Conservation (phyloP, 2,113 vertebrate species). For the Uropsilus gracilis region DNA sequence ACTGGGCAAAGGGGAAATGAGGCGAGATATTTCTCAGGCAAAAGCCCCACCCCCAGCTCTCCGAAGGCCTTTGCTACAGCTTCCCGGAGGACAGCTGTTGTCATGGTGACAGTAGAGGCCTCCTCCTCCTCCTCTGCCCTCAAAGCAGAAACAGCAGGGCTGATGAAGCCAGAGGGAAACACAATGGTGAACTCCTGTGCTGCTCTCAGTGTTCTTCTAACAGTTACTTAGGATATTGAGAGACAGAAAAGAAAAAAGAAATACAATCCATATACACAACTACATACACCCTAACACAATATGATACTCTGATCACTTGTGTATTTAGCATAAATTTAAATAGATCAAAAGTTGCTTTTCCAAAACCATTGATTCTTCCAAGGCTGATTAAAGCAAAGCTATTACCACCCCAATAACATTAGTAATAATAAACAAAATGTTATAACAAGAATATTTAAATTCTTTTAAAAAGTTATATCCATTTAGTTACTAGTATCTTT, state of each 20-base stretch:
- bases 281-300: background rate
- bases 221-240: background rate
- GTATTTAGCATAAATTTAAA: constrained; percentile 45
- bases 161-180: constrained; percentile 52
- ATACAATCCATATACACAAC: background rate
- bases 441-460: background rate
- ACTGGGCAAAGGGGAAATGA: background rate
- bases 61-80: constrained; percentile 68
- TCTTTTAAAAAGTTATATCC: background rate
- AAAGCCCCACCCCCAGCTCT: constrained; percentile 37
- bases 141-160: constrained; percentile 65
- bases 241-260: background rate
- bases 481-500: background rate
- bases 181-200: constrained; percentile 61
- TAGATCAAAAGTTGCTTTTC: constrained; percentile 23
- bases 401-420: background rate
- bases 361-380: constrained; percentile 31
- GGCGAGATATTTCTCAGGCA: constrained; percentile 54
- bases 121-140: constrained; percentile 82
- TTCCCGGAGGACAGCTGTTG: constrained; percentile 82
- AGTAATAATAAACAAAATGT: constrained; percentile 12
- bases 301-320: background rate
- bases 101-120: constrained; percentile 85
- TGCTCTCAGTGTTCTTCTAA: background rate
- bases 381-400: constrained; percentile 1